Evolutionary conservation across 2,113 vertebrate genomes (phyloP), one percentile per base, ranked within the genome.

Genomic region (Bubalus kerabau): DNA sequence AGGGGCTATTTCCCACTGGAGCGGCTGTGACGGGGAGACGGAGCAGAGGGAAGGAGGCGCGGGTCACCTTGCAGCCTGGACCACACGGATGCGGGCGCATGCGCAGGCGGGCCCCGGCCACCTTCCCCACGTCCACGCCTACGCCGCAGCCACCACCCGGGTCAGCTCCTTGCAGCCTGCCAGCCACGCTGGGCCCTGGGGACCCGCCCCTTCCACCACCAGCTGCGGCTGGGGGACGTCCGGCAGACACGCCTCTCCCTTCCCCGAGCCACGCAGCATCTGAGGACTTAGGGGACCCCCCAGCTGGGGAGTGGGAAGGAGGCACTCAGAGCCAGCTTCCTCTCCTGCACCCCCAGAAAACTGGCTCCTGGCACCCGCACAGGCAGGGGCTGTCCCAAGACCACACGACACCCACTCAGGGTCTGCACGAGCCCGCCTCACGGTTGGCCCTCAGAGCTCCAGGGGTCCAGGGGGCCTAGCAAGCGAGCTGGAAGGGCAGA

Each of bases 1-100:
- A 67, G 52, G 9, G 28, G 64, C 85, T 28, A 16, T 32, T 50
- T 97, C 97, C 48, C 91, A 3, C 93, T 94, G 87, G 91, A 96
- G 62, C 15, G 14, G 26, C 43, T 0, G 52, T 80, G 74, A 93
- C 67, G 1, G 15, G 13, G 28, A 23, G 2, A 74, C 2, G 5
- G 21, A 40, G 83, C 2, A 6, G 11, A 43, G 23, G n/a, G 48
- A 12, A 30, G 36, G 16, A 0, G 46, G 50, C 7, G 2, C 17
- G 0, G 6, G 87, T 0, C 43, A 6, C 17, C 52, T 40, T 23
- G 85, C 12, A 17, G 17, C 32, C 36, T 6, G 4, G 50, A 19
- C 40, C n/a, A 16, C 48, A 60, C 1, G 7, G 50, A 30, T 7
- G 26, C 28, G 12, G 32, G 24, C 12, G 0, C 28, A 2, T 2